These are phyloP conservation scores for Lontra canadensis DNA, from an alignment of 2,113 vertebrate genomes.

Conservation along the genomic window DNA sequence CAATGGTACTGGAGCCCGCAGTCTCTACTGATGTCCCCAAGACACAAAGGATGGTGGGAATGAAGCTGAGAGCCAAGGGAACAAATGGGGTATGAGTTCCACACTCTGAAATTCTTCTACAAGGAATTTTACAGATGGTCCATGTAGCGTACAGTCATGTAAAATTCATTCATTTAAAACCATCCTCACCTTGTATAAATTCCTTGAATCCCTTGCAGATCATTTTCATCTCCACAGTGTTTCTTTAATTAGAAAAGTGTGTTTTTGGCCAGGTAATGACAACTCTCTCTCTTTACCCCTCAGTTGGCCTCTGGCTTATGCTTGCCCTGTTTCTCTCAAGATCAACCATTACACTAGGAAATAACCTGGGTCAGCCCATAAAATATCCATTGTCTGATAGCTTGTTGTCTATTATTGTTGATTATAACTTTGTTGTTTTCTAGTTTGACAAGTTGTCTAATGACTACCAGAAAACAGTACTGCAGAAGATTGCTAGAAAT, in stretches of 20 bases:
- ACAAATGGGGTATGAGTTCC: not conserved
- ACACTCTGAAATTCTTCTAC: not conserved
- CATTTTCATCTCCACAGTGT: not conserved
- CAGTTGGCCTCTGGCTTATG: not conserved
- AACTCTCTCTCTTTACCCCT: not conserved
- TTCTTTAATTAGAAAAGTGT: not conserved
- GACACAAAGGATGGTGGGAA: not conserved
- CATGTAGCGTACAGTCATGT: not conserved
- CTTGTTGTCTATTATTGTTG: not conserved
- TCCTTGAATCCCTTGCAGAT: not conserved
- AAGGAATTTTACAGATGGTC: not conserved
- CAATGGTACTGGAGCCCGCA: too few relatives aligned
- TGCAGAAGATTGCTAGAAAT: not conserved
- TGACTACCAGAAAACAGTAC: not conserved
- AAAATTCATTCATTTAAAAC: not conserved
- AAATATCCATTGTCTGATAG: not conserved
- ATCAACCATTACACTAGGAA: not conserved
- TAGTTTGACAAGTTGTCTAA: not conserved
- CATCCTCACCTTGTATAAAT: not conserved
- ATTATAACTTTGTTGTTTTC: not conserved
- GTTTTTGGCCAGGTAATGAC: not conserved
- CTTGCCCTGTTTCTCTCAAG: not conserved
- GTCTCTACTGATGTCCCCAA: not conserved
- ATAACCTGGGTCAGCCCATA: not conserved
- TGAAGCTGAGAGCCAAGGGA: not conserved